Evolutionary conservation across 2,888 invertebrate genomes (phyloP).

Genomic region (Agrotis ipsilon): DNA sequence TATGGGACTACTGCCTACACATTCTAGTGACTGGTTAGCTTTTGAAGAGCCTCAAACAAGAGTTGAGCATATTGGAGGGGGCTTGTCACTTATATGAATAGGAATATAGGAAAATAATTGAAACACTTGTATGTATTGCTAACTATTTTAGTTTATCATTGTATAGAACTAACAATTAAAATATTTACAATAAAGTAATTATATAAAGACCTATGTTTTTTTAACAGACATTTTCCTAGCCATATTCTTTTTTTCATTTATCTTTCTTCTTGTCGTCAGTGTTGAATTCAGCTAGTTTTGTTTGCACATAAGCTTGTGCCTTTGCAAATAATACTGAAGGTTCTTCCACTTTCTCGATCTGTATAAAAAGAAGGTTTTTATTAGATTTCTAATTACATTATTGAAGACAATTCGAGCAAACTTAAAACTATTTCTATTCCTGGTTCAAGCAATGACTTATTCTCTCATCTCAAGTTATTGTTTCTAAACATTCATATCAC

Average conservation of each 20-base stretch:
- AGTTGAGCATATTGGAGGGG: slow-evolving; percentile 96
- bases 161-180: slow-evolving; percentile 78
- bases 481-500: too few relatives aligned
- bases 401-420: background rate
- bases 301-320: slow-evolving; percentile 93
- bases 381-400: too few relatives aligned
- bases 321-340: slow-evolving; percentile 94
- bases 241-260: slow-evolving; percentile 64
- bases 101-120: slow-evolving; percentile 74
- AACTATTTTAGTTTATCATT: slow-evolving; percentile 76
- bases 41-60: slow-evolving; percentile 98
- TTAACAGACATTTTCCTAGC: slow-evolving; percentile 41
- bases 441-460: slow-evolving; percentile 73
- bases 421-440: slow-evolving; percentile 68
- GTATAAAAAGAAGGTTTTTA: slow-evolving; percentile 1
- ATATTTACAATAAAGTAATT: slow-evolving; percentile 82
- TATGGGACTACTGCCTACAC: slow-evolving; percentile 99
- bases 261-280: slow-evolving; percentile 86
- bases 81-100: slow-evolving; percentile 91
- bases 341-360: slow-evolving; percentile 97
- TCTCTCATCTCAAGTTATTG: too few relatives aligned
- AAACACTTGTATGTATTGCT: slow-evolving; percentile 70
- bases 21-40: slow-evolving; percentile 99
- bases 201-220: slow-evolving; percentile 48
- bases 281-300: slow-evolving; percentile 87